These are phyloP conservation scores for Phaethon lepturus DNA, from an alignment of 2,113 vertebrate species.

Conservation along the genomic window DNA sequence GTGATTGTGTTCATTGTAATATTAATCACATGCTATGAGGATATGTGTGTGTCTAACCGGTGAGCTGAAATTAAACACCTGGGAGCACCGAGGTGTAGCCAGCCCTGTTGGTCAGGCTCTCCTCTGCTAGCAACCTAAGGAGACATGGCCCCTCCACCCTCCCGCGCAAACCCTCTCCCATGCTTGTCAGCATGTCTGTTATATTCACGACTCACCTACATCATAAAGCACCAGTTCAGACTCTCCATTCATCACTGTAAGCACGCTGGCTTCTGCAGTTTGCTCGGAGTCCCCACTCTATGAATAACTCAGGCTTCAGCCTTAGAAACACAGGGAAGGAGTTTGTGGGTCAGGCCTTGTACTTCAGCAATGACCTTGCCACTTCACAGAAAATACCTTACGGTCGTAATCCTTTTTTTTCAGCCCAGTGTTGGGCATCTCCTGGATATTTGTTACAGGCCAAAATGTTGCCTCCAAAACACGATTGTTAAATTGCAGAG, in stretches of 20 bases:
- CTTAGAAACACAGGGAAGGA: background rate
- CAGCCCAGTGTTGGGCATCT: background rate
- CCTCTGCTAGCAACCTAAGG: background rate
- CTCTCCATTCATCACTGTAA: background rate
- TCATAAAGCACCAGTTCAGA: background rate
- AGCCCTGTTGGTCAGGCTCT: background rate
- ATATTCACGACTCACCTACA: background rate
- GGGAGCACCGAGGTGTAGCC: background rate
- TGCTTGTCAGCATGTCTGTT: background rate
- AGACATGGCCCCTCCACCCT: background rate
- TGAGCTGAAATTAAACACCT: background rate
- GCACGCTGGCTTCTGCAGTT: background rate
- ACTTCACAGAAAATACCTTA: background rate
- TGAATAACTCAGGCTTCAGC: background rate
- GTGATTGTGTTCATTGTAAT: fast-evolving
- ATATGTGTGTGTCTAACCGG: background rate
- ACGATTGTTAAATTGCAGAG: background rate
- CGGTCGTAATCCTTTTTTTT: fast-evolving
- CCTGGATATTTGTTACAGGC: background rate
- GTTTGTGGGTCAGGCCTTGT: background rate
- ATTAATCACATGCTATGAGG: background rate
- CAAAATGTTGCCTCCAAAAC: background rate
- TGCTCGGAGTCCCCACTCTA: fast-evolving
- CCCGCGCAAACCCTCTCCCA: background rate
- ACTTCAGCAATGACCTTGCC: background rate